Conservation (phyloP, 2,888 invertebrate genomes). For the Pollenia labialis region DNA sequence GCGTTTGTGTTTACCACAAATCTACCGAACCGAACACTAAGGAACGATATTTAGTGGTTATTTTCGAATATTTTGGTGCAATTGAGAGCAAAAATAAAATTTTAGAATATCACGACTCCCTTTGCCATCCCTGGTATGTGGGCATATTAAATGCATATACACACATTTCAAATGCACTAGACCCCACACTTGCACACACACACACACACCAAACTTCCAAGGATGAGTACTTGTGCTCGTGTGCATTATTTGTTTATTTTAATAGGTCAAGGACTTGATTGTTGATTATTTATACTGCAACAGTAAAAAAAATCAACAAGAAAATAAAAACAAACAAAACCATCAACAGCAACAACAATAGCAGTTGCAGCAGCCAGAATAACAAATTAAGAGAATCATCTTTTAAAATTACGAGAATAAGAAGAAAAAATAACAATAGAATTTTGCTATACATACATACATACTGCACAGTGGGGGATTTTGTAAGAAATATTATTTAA, state of each 20-base stretch:
- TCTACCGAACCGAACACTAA: no score
- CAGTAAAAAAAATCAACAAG: slow-evolving; percentile 32
- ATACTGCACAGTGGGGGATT: background rate
- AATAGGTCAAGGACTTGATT: slow-evolving; percentile 72
- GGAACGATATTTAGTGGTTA: no score
- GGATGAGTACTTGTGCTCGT: slow-evolving; percentile 16
- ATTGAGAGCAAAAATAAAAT: no score
- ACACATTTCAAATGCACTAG: background rate
- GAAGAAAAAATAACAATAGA: background rate
- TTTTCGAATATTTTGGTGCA: no score
- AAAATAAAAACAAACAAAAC: slow-evolving; percentile 13
- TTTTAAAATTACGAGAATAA: background rate
- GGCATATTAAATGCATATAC: background rate
- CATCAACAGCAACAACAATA: slow-evolving; percentile 7
- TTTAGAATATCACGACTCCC: no score
- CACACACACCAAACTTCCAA: slow-evolving; percentile 20
- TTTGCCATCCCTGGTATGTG: background rate
- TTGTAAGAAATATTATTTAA: background rate
- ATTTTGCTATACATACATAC: background rate
- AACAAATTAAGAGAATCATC: background rate
- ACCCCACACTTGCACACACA: background rate
- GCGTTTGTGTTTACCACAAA: no score
- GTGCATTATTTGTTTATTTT: slow-evolving; percentile 49
- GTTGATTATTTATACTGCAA: slow-evolving; percentile 64
- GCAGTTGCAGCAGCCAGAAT: background rate